These are phyloP conservation scores for Elephas maximus DNA, from an alignment of 2,113 vertebrate species.

Conservation along the genomic window DNA sequence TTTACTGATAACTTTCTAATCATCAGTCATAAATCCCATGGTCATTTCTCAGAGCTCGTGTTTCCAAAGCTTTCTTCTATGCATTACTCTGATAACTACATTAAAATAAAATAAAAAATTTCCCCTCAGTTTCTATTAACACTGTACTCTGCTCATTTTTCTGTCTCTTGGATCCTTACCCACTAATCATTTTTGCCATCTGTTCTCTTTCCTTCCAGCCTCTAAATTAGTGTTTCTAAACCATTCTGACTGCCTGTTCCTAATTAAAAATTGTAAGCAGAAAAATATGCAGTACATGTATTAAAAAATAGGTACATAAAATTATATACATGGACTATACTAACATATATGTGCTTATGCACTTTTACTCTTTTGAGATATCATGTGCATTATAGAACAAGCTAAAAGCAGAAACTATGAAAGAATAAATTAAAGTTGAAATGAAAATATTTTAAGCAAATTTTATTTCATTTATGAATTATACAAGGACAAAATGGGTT, in stretches of 20 bases:
- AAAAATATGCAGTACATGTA: background rate
- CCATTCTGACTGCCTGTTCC: background rate
- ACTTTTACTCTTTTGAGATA: background rate
- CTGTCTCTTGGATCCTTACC: background rate
- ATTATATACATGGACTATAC: background rate
- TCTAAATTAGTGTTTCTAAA: conserved; percentile 6
- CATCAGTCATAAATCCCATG: background rate
- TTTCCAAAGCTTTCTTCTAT: background rate
- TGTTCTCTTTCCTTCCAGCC: background rate
- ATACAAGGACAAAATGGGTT: background rate
- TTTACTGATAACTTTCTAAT: background rate
- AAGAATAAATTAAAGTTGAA: background rate
- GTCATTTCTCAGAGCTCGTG: background rate
- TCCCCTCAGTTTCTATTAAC: background rate
- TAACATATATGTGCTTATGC: background rate
- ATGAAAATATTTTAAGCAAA: background rate
- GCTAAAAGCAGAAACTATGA: background rate
- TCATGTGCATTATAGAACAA: background rate
- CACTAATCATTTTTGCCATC: background rate
- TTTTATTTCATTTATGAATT: conserved; percentile 35
- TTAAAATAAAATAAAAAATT: background rate
- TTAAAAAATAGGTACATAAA: background rate
- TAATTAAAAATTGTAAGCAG: conserved; percentile 8
- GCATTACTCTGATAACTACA: background rate
- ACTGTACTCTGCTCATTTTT: background rate